A percentile compares a stretch with the other conserved stretches of the same genome.
Conservation (phyloP, 2,113 vertebrate species). For the Alethe castanea region DNA sequence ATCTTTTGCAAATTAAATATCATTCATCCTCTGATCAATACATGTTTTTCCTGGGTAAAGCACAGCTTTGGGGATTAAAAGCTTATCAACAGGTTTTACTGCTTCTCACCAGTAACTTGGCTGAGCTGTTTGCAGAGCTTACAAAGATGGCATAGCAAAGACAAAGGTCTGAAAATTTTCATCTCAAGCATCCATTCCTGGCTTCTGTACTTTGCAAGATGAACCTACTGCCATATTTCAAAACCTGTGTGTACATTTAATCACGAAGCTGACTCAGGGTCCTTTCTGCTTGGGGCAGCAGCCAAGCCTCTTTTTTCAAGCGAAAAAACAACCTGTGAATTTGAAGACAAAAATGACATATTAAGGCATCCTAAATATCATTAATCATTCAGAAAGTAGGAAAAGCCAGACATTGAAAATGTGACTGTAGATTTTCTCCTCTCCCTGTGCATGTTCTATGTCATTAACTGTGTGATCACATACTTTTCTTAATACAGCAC, state of each 20-base stretch:
- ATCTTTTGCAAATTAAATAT: background rate
- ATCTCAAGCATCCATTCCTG: background rate
- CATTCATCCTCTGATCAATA: background rate
- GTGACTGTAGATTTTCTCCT: background rate
- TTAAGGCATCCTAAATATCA: background rate
- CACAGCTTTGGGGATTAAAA: background rate
- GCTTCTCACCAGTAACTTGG: background rate
- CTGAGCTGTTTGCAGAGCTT: background rate
- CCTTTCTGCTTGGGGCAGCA: background rate
- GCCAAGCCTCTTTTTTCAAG: background rate
- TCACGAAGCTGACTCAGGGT: background rate
- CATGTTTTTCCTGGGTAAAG: background rate
- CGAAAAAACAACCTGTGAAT: background rate
- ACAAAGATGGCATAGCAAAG: background rate
- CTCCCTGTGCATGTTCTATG: background rate
- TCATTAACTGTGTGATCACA: background rate
- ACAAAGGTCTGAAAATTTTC: background rate
- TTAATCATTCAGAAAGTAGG: background rate
- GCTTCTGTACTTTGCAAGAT: background rate
- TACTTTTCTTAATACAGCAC: slow-evolving; percentile 1
- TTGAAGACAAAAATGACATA: background rate
- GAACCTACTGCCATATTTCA: background rate
- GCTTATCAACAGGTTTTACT: background rate
- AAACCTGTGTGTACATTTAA: background rate
- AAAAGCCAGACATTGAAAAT: background rate